Evolutionary conservation across 2,113 vertebrate species (phyloP).

Genomic region (Cettia cetti): DNA sequence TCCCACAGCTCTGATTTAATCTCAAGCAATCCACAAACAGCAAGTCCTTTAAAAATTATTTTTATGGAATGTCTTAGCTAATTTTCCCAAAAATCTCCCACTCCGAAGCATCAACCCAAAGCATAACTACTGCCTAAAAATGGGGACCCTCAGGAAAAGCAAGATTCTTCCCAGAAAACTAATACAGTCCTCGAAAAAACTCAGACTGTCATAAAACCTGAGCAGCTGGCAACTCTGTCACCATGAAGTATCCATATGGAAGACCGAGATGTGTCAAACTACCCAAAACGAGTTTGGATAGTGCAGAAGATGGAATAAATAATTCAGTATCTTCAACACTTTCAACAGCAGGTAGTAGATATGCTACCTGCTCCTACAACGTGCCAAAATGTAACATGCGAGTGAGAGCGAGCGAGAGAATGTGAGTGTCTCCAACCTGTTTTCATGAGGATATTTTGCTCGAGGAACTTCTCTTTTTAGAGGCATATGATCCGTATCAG

Average conservation of each 20-base stretch:
- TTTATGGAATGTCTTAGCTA: not conserved
- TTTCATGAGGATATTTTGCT: constrained; percentile 70
- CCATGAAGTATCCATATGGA: constrained; percentile 84
- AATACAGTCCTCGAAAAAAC: constrained; percentile 74
- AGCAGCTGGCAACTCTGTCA: constrained; percentile 83
- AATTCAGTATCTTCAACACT: constrained; percentile 83
- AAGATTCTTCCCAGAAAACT: constrained; percentile 74
- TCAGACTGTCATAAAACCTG: constrained; percentile 78
- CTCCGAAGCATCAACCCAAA: not conserved
- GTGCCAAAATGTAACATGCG: constrained; percentile 76
- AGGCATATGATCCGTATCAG: constrained; percentile 66
- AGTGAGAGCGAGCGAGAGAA: constrained; percentile 56
- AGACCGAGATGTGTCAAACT: constrained; percentile 83
- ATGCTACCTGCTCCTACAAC: constrained; percentile 80
- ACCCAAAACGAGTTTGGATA: constrained; percentile 80
- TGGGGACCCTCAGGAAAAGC: constrained; percentile 39
- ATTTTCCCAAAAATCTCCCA: constrained; percentile 33
- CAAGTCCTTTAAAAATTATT: not conserved
- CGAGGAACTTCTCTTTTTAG: constrained; percentile 67
- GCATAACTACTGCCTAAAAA: constrained; percentile 40
- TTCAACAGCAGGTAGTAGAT: constrained; percentile 82
- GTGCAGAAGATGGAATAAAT: constrained; percentile 81
- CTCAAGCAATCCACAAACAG: not conserved
- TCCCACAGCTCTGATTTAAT: not conserved
- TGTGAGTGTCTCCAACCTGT: constrained; percentile 68